A percentile compares a stretch with the other conserved stretches of the same genome.
Conservation (phyloP, 2,113 vertebrate species). For the Rhea pennata region DNA sequence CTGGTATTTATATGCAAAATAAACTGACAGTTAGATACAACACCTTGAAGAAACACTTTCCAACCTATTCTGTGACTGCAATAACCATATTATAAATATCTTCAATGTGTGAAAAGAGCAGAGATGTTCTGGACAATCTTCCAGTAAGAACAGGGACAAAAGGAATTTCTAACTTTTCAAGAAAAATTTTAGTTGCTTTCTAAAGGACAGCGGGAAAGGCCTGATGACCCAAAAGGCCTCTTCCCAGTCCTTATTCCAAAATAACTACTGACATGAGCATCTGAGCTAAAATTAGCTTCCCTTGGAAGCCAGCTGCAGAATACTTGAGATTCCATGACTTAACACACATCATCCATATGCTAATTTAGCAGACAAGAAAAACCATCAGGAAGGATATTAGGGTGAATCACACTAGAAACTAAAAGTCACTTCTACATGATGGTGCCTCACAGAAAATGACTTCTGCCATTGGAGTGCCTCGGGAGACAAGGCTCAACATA, state of each 20-base stretch:
- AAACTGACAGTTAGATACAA: background rate
- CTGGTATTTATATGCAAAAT: conserved; percentile 38
- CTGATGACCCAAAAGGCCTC: background rate
- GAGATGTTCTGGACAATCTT: background rate
- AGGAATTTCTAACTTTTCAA: background rate
- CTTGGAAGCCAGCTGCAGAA: background rate
- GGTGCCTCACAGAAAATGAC: background rate
- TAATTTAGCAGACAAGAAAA: conserved; percentile 38
- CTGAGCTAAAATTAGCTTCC: background rate
- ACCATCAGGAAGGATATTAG: background rate
- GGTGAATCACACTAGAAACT: background rate
- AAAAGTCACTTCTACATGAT: background rate
- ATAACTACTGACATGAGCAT: background rate
- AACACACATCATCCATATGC: background rate
- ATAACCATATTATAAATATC: background rate
- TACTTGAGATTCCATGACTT: background rate
- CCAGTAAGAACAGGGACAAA: background rate
- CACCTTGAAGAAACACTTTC: background rate
- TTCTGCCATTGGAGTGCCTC: background rate
- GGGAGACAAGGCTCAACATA: background rate
- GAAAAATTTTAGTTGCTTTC: background rate
- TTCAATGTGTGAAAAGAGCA: background rate
- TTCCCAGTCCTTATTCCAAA: background rate
- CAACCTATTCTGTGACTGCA: background rate
- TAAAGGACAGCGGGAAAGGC: background rate